phyloP scores from a whole-genome alignment of 2,113 vertebrate species.

The Sus scrofa region DNA sequence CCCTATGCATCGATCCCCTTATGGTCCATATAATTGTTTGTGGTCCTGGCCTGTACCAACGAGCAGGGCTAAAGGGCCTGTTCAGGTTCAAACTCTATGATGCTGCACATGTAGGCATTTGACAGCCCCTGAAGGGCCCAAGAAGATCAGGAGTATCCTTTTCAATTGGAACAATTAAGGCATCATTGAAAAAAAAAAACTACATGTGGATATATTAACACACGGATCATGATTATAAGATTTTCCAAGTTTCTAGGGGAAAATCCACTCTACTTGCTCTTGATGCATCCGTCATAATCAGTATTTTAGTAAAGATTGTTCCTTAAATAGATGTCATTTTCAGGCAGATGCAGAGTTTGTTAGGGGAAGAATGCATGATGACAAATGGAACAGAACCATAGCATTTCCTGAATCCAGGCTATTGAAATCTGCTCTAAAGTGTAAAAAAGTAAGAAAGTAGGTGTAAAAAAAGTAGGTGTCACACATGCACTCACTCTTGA shows the following conservation, averaged over 20 bases:
- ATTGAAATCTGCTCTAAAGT: constrained; percentile 75
- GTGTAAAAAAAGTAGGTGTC: constrained; percentile 69
- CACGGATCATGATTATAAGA: constrained; percentile 77
- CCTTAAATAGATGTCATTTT: constrained; percentile 82
- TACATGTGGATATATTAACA: constrained; percentile 80
- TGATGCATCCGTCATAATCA: constrained; percentile 79
- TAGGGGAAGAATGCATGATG: constrained; percentile 76
- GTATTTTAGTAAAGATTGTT: constrained; percentile 83
- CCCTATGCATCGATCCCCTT: neutral
- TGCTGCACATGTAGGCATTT: neutral
- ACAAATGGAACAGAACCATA: constrained; percentile 80
- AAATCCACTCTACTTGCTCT: constrained; percentile 83
- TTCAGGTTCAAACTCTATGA: neutral
- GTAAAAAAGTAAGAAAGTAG: constrained; percentile 58
- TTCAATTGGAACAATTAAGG: constrained; percentile 75
- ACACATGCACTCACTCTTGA: constrained; percentile 77
- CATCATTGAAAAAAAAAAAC: constrained; percentile 74
- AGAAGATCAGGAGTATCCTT: neutral
- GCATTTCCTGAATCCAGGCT: constrained; percentile 69
- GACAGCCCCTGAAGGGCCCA: neutral
- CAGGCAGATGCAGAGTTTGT: constrained; percentile 81
- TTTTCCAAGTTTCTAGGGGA: constrained; percentile 58
- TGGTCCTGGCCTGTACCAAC: neutral
- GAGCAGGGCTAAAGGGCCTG: neutral
- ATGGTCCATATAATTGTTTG: neutral